Percentiles rank a stretch among this genome's conserved stretches.
Conservation (phyloP, 2,797 vertebrate genomes). For the Acestrorhynchus altus region DNA sequence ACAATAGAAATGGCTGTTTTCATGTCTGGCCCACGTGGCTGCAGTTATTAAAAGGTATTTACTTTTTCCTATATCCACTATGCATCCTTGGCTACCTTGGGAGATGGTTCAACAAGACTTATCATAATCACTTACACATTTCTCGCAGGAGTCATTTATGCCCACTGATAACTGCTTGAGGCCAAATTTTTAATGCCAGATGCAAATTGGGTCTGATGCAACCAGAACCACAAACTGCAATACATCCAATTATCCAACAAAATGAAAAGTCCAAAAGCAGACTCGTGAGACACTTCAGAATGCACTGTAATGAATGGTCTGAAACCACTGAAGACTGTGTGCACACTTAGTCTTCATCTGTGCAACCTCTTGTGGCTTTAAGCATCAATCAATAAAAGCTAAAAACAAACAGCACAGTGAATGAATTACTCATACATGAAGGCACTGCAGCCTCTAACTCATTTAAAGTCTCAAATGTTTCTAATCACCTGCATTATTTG, state of each 20-base stretch:
- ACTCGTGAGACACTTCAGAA: slow-evolving; percentile 31
- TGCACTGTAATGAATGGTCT: slow-evolving; percentile 52
- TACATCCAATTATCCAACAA: slow-evolving; percentile 48
- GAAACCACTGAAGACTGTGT: slow-evolving; percentile 45
- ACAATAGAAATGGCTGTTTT: no score
- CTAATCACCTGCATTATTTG: slow-evolving; percentile 7
- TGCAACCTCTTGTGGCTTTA: slow-evolving; percentile 35
- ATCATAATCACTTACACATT: background rate
- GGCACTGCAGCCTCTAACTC: slow-evolving; percentile 53
- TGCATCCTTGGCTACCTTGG: background rate
- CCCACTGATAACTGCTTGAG: slow-evolving; percentile 1
- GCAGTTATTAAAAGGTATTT: background rate
- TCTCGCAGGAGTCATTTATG: slow-evolving; percentile 1
- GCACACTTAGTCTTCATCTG: slow-evolving; percentile 56
- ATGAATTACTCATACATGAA: slow-evolving; percentile 53
- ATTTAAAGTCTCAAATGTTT: slow-evolving; percentile 49
- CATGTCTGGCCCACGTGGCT: no score
- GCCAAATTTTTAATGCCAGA: slow-evolving; percentile 16
- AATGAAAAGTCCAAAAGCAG: slow-evolving; percentile 44
- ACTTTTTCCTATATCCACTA: background rate
- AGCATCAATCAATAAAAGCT: slow-evolving; percentile 52
- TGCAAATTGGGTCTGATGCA: slow-evolving; percentile 15
- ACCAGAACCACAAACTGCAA: slow-evolving; percentile 47
- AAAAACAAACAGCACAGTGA: slow-evolving; percentile 54
- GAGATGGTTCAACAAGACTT: background rate